These are phyloP conservation scores for Hipparchia semele DNA, from an alignment of 2,888 invertebrate genomes.

Conservation along the genomic window DNA sequence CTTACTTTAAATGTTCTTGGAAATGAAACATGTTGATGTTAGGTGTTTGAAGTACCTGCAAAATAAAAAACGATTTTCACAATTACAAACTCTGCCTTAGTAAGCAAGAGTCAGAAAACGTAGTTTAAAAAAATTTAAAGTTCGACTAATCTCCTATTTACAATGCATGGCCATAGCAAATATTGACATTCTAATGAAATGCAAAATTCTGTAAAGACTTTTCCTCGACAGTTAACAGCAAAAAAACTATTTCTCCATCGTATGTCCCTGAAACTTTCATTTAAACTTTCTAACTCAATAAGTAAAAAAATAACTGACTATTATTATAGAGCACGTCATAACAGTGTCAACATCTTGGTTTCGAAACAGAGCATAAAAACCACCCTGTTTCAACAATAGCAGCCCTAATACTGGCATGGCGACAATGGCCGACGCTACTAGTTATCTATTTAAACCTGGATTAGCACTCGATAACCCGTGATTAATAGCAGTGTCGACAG, in stretches of 20 bases:
- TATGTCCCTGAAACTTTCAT: too few relatives aligned
- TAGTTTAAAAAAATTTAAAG: too few relatives aligned
- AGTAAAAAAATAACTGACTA: background rate
- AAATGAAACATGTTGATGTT: constrained; percentile 43
- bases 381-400: constrained; percentile 36
- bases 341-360: constrained; percentile 6
- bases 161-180: too few relatives aligned
- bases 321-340: background rate
- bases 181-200: too few relatives aligned
- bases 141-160: too few relatives aligned
- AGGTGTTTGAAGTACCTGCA: background rate
- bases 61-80: background rate
- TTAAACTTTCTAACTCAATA: too few relatives aligned
- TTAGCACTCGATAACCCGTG: constrained; percentile 84
- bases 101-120: too few relatives aligned
- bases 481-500: constrained; percentile 76
- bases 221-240: too few relatives aligned
- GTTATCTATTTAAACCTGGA: constrained; percentile 84
- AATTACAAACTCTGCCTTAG: background rate
- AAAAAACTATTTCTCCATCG: too few relatives aligned
- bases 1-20: constrained; percentile 45
- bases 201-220: too few relatives aligned
- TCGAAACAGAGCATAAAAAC: constrained; percentile 8
- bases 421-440: constrained; percentile 77
- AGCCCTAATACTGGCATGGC: constrained; percentile 56